phyloP scores from a whole-genome alignment of 1,140 invertebrate species.

The Macrobrachium rosenbergii region DNA sequence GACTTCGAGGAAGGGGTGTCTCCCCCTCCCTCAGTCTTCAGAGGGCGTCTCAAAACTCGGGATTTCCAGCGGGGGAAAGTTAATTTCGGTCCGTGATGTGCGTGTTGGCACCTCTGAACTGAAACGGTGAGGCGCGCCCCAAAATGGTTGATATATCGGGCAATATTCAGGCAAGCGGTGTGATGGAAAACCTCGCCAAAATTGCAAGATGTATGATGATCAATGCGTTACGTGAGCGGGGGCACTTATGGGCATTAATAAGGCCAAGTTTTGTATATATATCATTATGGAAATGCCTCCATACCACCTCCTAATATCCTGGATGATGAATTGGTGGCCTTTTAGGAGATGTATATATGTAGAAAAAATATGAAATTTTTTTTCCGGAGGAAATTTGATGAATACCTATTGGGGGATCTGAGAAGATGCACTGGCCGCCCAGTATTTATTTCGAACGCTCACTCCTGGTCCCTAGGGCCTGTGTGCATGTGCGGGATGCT shows the following conservation, averaged over 20 bases:
- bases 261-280: slow-evolving; percentile 64
- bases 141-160: slow-evolving; percentile 63
- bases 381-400: slow-evolving; percentile 38
- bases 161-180: slow-evolving; percentile 63
- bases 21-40: too few relatives aligned
- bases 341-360: slow-evolving; percentile 59
- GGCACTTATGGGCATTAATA: slow-evolving; percentile 63
- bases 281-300: slow-evolving; percentile 59
- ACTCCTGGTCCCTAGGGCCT: too few relatives aligned
- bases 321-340: slow-evolving; percentile 51
- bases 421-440: not conserved
- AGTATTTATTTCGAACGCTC: too few relatives aligned
- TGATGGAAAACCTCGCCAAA: slow-evolving; percentile 63
- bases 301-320: slow-evolving; percentile 57
- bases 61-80: slow-evolving; percentile 2
- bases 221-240: slow-evolving; percentile 59
- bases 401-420: slow-evolving; percentile 32
- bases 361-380: slow-evolving; percentile 21
- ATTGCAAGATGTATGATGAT: slow-evolving; percentile 63
- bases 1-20: not conserved
- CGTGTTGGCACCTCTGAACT: slow-evolving; percentile 54
- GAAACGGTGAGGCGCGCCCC: slow-evolving; percentile 48
- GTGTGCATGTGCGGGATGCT: too few relatives aligned
- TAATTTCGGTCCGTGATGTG: slow-evolving; percentile 8
- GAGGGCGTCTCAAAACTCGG: not conserved